These are phyloP conservation scores for Probaryconus sp. DNA, from an alignment of 1,140 invertebrate genomes.

Conservation along the genomic window DNA sequence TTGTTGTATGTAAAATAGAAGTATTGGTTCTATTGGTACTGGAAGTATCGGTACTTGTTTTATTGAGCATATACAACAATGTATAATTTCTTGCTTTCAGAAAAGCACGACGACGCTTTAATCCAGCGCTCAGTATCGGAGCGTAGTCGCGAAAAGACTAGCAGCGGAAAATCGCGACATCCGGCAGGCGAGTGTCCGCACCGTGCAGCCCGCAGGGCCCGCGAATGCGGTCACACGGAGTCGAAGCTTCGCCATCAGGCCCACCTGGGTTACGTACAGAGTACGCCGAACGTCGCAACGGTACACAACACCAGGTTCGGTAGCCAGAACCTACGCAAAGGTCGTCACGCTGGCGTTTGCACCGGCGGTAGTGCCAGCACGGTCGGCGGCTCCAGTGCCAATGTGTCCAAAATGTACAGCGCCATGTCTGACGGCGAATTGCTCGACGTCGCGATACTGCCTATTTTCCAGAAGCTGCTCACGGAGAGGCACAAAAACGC, in stretches of 20 bases:
- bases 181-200: conserved; percentile 71
- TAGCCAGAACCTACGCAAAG: conserved; percentile 68
- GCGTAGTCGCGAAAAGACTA: conserved; percentile 71
- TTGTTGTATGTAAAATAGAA: no score
- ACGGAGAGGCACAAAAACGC: conserved; percentile 87
- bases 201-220: conserved; percentile 65
- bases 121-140: conserved; percentile 80
- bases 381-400: conserved; percentile 70
- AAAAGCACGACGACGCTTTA: conserved; percentile 73
- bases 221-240: conserved; percentile 71
- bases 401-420: conserved; percentile 83
- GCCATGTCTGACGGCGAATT: conserved; percentile 91
- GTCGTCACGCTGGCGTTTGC: conserved; percentile 57
- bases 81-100: conserved; percentile 60
- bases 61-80: no score
- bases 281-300: conserved; percentile 81
- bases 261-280: conserved; percentile 81
- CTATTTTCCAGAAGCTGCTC: conserved; percentile 93
- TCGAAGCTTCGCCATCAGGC: conserved; percentile 77
- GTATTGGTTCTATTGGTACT: no score
- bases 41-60: no score
- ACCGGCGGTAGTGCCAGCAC: conserved; percentile 59
- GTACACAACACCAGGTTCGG: conserved; percentile 74
- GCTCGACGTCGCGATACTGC: conserved; percentile 88
- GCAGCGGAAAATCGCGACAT: conserved; percentile 56